Conservation (phyloP, 92 coral and sea anemone genomes). For the Phymanthus crucifer region DNA sequence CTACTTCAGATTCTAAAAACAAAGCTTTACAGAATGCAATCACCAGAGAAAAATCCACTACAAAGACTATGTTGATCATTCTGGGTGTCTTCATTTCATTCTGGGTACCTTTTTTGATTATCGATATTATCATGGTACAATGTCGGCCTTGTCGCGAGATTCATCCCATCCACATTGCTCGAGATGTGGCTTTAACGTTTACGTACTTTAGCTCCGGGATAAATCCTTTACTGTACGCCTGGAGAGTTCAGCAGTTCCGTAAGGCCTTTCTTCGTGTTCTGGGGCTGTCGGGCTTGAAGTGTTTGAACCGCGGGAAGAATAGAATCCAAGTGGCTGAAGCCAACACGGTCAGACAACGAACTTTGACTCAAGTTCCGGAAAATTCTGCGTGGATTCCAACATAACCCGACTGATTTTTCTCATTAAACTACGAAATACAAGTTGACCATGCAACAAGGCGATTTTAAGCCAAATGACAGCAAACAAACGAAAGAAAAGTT, state of each 20-base stretch:
- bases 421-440: too few relatives aligned
- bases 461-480: too few relatives aligned
- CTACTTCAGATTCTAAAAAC: conserved; percentile 46
- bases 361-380: not conserved
- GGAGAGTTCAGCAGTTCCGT: conserved; percentile 74
- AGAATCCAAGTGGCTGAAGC: conserved; percentile 20
- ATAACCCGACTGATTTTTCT: not conserved
- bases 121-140: conserved; percentile 77
- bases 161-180: conserved; percentile 50
- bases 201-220: conserved; percentile 85
- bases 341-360: not conserved
- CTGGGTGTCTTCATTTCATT: conserved; percentile 61
- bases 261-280: conserved; percentile 62
- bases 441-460: not conserved
- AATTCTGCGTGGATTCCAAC: conserved; percentile 31
- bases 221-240: conserved; percentile 78
- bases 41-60: conserved; percentile 75
- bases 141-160: conserved; percentile 46
- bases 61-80: conserved; percentile 77
- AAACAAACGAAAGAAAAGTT: too few relatives aligned
- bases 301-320: conserved; percentile 14
- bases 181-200: conserved; percentile 78
- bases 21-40: conserved; percentile 65
- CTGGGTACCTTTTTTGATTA: conserved; percentile 76
- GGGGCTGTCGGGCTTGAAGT: conserved; percentile 34